Evolutionary conservation across 2,888 invertebrate species (phyloP).

Genomic region (Cryptophagus acutangulus): DNA sequence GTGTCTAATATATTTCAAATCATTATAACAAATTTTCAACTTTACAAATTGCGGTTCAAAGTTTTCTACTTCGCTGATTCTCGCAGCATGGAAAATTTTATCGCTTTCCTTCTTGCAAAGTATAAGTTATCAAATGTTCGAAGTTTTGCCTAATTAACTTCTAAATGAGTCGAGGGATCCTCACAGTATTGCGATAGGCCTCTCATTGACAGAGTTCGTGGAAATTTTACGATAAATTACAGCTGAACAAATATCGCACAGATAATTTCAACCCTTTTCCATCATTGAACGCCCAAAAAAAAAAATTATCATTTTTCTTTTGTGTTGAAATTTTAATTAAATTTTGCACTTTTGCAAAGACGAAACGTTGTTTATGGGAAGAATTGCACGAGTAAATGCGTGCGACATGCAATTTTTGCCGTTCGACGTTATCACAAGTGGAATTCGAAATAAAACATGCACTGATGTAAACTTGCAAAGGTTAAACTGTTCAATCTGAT

Average conservation of each 20-base stretch:
- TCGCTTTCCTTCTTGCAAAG: constrained; percentile 33
- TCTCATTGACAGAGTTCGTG: constrained; percentile 22
- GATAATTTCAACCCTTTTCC: constrained; percentile 3
- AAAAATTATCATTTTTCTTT: background rate
- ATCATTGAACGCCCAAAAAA: background rate
- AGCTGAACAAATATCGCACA: constrained; percentile 19
- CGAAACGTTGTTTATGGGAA: constrained; percentile 16
- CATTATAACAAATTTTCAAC: constrained; percentile 44
- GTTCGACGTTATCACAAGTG: constrained; percentile 13
- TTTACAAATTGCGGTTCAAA: constrained; percentile 43
- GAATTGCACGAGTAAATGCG: constrained; percentile 22
- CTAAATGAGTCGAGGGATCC: constrained; percentile 35
- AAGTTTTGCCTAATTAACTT: constrained; percentile 45
- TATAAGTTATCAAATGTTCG: constrained; percentile 42
- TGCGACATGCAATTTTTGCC: constrained; percentile 17
- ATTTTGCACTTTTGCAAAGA: too few species aligned
- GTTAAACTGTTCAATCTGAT: constrained; percentile 17
- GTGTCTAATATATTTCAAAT: constrained; percentile 40
- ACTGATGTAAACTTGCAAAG: constrained; percentile 14
- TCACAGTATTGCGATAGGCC: constrained; percentile 12
- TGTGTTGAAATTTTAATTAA: too few species aligned
- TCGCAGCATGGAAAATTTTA: constrained; percentile 36
- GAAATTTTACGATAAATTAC: constrained; percentile 25
- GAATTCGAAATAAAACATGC: constrained; percentile 22
- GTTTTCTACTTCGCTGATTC: constrained; percentile 33